phyloP scores from a whole-genome alignment of 2,113 vertebrate genomes.

The Ictalurus furcatus region DNA sequence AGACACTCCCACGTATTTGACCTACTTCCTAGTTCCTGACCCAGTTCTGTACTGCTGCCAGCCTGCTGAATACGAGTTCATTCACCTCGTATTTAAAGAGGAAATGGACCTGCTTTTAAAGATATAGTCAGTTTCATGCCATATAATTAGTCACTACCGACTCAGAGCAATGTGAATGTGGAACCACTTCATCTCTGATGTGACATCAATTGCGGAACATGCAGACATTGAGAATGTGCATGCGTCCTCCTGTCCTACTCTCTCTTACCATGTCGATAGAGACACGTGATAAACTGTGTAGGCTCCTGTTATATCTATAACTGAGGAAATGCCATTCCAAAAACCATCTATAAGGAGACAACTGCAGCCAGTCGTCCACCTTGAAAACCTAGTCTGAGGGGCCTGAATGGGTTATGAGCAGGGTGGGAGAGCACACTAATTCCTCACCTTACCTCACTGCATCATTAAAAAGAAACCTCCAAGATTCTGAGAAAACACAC shows the following conservation, averaged over 20 bases:
- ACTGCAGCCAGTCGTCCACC: no score
- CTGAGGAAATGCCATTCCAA: background rate
- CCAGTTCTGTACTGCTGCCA: background rate
- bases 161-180: background rate
- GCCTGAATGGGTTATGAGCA: background rate
- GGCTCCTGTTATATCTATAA: background rate
- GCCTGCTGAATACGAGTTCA: constrained; percentile 19
- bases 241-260: background rate
- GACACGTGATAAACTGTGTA: background rate
- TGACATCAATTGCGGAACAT: background rate
- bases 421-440: background rate
- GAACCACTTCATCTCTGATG: background rate
- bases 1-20: constrained; percentile 13
- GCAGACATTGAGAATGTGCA: background rate
- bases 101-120: background rate
- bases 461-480: background rate
- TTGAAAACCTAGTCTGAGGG: background rate
- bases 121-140: background rate
- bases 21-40: constrained; percentile 8
- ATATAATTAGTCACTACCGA: background rate
- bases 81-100: constrained; percentile 15
- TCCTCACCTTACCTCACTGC: background rate
- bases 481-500: constrained; percentile 20
- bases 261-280: background rate
- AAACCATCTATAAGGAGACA: background rate